These are phyloP conservation scores for Microcebus griseorufus DNA, from an alignment of 2,113 vertebrate genomes.

Conservation along the genomic window DNA sequence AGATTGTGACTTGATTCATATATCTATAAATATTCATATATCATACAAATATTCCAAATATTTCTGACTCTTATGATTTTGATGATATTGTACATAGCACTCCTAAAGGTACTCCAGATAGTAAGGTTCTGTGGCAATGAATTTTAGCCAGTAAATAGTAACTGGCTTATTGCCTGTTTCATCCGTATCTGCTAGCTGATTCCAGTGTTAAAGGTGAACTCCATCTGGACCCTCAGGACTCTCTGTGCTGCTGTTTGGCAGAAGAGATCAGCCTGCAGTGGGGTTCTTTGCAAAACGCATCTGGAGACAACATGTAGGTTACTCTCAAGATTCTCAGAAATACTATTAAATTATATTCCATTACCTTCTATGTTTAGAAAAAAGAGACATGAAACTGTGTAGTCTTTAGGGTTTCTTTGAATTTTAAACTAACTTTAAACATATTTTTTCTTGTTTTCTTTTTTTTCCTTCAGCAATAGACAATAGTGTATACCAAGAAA, in stretches of 20 bases:
- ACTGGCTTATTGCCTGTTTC: not conserved
- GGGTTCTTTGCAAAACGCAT: not conserved
- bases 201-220: not conserved
- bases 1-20: not conserved
- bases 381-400: not conserved
- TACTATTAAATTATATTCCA: not conserved
- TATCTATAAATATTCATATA: not conserved
- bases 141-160: not conserved
- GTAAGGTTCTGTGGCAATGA: not conserved
- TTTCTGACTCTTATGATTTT: not conserved
- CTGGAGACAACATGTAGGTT: not conserved
- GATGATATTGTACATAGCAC: not conserved
- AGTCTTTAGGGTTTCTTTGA: not conserved
- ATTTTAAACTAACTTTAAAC: conserved; percentile 17
- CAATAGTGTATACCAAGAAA: not conserved
- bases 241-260: not conserved
- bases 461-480: not conserved
- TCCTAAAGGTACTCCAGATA: not conserved
- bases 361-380: not conserved
- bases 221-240: not conserved
- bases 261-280: not conserved
- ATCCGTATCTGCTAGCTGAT: not conserved
- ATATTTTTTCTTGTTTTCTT: not conserved
- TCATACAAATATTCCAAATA: not conserved
- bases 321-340: not conserved